Conservation (phyloP, 2,113 vertebrate species). For the Piaya cayana region DNA sequence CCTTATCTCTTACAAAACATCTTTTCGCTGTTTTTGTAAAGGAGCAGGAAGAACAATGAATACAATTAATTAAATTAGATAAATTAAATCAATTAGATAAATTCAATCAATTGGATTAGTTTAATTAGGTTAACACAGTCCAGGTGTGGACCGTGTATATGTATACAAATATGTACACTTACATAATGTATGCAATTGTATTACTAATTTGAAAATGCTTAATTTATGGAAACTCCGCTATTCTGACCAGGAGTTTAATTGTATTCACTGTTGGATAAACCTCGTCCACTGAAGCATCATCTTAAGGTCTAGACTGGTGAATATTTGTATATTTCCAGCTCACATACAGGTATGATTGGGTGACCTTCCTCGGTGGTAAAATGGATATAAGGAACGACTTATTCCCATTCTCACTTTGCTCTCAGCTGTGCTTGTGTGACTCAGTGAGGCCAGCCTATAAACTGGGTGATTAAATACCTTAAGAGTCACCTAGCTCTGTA, state of each 20-base stretch:
- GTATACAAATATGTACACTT: background rate
- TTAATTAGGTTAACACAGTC: background rate
- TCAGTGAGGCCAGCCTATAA: background rate
- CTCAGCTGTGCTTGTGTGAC: background rate
- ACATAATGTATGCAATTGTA: background rate
- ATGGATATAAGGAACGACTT: background rate
- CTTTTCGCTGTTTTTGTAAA: background rate
- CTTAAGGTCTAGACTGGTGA: background rate
- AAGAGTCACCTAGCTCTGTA: background rate
- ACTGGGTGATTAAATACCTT: background rate
- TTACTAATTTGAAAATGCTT: background rate
- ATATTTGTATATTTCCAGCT: background rate
- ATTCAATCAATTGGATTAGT: conserved; percentile 8
- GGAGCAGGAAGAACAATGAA: background rate
- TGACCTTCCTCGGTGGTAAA: background rate
- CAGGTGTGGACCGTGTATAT: background rate
- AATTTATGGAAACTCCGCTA: background rate
- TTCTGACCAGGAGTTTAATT: background rate
- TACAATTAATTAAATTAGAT: conserved; percentile 2
- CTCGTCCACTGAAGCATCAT: background rate
- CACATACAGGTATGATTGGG: background rate
- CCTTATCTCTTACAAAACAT: background rate
- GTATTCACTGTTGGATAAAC: background rate
- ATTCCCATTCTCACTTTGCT: background rate
- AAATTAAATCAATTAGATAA: conserved; percentile 2